Percentiles rank a stretch among this genome's conserved stretches.
Conservation (phyloP, 2,113 vertebrate genomes). For the Gymnocephalus cernua region DNA sequence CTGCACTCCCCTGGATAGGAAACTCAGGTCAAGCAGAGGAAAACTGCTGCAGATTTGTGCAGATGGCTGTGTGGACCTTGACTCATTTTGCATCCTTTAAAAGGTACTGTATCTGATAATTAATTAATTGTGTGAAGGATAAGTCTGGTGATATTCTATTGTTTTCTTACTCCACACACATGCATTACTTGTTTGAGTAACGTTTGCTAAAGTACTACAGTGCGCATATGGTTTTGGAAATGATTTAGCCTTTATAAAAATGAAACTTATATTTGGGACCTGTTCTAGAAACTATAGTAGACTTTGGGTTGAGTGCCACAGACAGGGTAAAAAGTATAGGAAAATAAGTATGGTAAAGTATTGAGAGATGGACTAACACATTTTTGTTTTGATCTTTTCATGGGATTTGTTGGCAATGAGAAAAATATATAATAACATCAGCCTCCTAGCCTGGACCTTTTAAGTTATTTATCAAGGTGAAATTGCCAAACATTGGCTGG, state of each 20-base stretch:
- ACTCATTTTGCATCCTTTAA: slow-evolving; percentile 1
- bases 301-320: not conserved
- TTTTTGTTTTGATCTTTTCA: not conserved
- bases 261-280: not conserved
- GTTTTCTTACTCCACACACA: not conserved
- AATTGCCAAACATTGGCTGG: not conserved
- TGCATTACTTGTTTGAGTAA: not conserved
- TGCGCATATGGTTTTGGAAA: no score
- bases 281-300: not conserved
- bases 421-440: not conserved
- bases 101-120: not conserved
- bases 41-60: slow-evolving; percentile 25
- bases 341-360: not conserved
- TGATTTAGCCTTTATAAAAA: not conserved
- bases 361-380: not conserved
- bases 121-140: not conserved
- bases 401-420: not conserved
- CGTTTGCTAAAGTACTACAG: not conserved
- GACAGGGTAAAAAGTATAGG: not conserved
- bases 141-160: not conserved
- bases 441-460: not conserved
- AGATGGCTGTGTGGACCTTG: not conserved
- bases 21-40: slow-evolving; percentile 36
- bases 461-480: not conserved
- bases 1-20: slow-evolving; percentile 2